phyloP scores from a whole-genome alignment of 1,140 invertebrate genomes.

The Littorina saxatilis region DNA sequence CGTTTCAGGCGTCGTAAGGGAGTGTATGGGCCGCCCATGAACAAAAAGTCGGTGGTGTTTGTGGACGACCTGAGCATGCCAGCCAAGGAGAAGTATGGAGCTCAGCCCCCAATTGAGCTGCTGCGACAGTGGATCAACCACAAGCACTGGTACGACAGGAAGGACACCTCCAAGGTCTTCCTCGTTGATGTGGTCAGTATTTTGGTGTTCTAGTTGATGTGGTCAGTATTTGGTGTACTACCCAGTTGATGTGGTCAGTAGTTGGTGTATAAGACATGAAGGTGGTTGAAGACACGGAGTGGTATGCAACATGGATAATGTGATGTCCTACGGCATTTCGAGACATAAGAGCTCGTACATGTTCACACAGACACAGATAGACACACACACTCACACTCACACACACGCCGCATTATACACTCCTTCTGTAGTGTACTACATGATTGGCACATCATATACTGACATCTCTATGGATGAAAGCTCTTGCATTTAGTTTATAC shows the following conservation, averaged over 20 bases:
- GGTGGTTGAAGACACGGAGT: too few relatives aligned
- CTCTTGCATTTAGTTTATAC: too few relatives aligned
- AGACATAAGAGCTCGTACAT: too few relatives aligned
- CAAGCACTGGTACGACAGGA: constrained; percentile 76
- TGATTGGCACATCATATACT: too few relatives aligned
- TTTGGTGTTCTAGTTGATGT: not conserved
- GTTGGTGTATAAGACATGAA: too few relatives aligned
- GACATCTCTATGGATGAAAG: too few relatives aligned
- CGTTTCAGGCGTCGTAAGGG: constrained; percentile 76
- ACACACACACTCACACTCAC: constrained; percentile 9
- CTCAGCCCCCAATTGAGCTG: constrained; percentile 76
- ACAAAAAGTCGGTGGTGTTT: constrained; percentile 76
- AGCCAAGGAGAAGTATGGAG: constrained; percentile 76
- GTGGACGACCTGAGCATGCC: constrained; percentile 78
- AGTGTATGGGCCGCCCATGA: constrained; percentile 76
- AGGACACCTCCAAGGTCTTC: constrained; percentile 75
- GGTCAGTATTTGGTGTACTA: not conserved
- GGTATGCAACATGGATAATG: too few relatives aligned
- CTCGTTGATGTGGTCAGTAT: constrained; percentile 79
- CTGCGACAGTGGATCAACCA: constrained; percentile 76
- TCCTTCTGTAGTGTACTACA: too few relatives aligned
- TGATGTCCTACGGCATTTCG: too few relatives aligned
- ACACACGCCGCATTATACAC: too few relatives aligned
- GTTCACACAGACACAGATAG: not conserved
- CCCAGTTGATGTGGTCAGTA: not conserved